phyloP scores from a whole-genome alignment of 1,140 invertebrate species.

The Paramacrobiotus metropolitanus region DNA sequence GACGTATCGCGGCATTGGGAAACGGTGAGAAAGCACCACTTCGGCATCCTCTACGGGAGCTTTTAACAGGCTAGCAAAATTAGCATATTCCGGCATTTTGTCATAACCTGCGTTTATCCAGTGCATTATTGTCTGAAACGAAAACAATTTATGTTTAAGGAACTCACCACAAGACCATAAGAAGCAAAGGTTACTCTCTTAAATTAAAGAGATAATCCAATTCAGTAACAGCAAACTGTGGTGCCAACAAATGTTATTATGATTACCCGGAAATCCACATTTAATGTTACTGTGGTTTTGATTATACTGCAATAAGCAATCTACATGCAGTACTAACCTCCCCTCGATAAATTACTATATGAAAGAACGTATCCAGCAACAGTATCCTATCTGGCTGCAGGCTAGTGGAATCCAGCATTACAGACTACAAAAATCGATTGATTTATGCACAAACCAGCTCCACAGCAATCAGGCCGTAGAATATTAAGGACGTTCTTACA shows the following conservation, averaged over 20 bases:
- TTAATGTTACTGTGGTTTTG: too few relatives aligned
- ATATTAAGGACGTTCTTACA: slow-evolving; percentile 15
- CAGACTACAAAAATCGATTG: slow-evolving; percentile 38
- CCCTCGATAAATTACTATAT: slow-evolving; percentile 97
- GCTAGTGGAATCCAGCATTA: slow-evolving; percentile 82
- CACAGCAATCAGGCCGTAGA: neutral
- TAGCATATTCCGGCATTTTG: slow-evolving; percentile 84
- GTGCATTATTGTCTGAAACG: slow-evolving; percentile 66
- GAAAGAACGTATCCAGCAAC: slow-evolving; percentile 99
- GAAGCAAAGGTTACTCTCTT: too few relatives aligned
- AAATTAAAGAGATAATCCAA: too few relatives aligned
- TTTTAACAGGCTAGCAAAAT: slow-evolving; percentile 81
- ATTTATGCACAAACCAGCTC: neutral
- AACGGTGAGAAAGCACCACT: slow-evolving; percentile 80
- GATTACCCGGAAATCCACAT: too few relatives aligned
- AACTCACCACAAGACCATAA: too few relatives aligned
- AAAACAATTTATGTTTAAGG: too few relatives aligned
- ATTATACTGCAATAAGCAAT: too few relatives aligned
- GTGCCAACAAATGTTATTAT: too few relatives aligned
- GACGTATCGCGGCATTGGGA: slow-evolving; percentile 95
- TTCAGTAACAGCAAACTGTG: too few relatives aligned
- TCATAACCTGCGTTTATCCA: slow-evolving; percentile 87
- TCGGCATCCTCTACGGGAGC: slow-evolving; percentile 91
- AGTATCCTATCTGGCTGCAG: slow-evolving; percentile 91
- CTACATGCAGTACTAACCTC: too few relatives aligned